Percentiles rank a stretch among this genome's conserved stretches.
Conservation (phyloP, 2,797 vertebrate species). For the Girardinus metallicus region DNA sequence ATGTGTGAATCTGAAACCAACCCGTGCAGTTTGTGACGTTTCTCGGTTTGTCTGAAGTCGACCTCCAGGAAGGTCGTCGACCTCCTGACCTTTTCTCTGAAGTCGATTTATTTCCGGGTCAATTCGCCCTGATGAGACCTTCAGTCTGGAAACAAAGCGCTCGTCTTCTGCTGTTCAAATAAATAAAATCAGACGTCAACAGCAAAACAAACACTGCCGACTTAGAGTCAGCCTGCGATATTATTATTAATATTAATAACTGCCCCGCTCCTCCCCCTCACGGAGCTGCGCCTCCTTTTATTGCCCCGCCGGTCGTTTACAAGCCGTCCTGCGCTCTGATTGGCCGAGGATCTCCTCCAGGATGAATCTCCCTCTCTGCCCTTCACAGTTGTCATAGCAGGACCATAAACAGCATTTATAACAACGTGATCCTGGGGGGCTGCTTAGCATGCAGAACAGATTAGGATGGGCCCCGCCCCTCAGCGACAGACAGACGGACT, state of each 20-base stretch:
- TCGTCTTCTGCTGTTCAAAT: slow-evolving; percentile 12
- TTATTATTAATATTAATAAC: slow-evolving; percentile 58
- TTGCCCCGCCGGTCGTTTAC: slow-evolving; percentile 93
- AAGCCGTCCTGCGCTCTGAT: slow-evolving; percentile 90
- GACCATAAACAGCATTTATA: slow-evolving; percentile 99
- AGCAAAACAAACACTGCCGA: slow-evolving; percentile 43
- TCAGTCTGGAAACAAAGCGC: neutral
- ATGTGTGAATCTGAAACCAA: too few relatives aligned
- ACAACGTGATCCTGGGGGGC: slow-evolving; percentile 84
- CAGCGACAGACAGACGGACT: slow-evolving; percentile 74
- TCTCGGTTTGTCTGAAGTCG: too few relatives aligned
- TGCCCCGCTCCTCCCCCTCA: slow-evolving; percentile 61
- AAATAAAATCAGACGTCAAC: slow-evolving; percentile 33
- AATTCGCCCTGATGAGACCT: neutral
- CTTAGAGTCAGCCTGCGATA: slow-evolving; percentile 3
- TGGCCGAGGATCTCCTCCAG: slow-evolving; percentile 91
- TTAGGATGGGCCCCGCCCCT: slow-evolving; percentile 87
- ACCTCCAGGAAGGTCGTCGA: neutral
- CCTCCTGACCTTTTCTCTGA: neutral
- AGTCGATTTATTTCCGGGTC: neutral
- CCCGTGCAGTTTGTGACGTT: too few relatives aligned
- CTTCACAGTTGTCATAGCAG: slow-evolving; percentile 99
- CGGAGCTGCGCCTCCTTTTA: slow-evolving; percentile 89
- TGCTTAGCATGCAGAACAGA: slow-evolving; percentile 93
- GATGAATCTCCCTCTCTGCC: slow-evolving; percentile 96